These are phyloP conservation scores for Oreortyx pictus DNA, from an alignment of 2,797 vertebrate species.

Conservation along the genomic window DNA sequence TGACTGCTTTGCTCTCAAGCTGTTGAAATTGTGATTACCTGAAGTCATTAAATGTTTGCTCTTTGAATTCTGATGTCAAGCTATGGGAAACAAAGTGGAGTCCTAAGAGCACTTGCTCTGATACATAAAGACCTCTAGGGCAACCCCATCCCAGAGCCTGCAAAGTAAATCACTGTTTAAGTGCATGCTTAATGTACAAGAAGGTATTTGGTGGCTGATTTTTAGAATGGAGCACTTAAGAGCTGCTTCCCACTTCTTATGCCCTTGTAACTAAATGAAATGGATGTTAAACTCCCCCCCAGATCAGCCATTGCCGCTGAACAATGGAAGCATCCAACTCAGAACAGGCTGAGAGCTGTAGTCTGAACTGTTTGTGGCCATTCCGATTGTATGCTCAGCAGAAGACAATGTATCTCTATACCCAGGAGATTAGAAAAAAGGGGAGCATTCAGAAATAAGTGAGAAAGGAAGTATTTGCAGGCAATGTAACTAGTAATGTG, in stretches of 20 bases:
- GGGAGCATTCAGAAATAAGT: neutral
- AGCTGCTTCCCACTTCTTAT: neutral
- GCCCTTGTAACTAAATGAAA: neutral
- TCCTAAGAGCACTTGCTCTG: neutral
- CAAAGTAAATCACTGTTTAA: neutral
- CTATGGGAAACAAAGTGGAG: neutral
- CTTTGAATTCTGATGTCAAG: neutral
- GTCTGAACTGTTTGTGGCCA: neutral
- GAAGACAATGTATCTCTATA: neutral
- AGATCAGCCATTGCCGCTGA: neutral
- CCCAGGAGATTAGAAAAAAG: neutral
- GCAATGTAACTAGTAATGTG: neutral
- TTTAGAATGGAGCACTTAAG: neutral
- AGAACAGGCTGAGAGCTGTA: neutral
- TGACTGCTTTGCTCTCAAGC: neutral
- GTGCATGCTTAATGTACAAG: neutral
- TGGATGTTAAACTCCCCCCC: neutral
- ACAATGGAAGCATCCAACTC: neutral
- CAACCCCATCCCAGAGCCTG: neutral
- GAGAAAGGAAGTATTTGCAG: neutral
- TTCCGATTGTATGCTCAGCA: neutral
- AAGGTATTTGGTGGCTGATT: conserved; percentile 11
- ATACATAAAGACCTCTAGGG: neutral
- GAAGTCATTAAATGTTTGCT: neutral
- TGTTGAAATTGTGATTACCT: neutral